Conservation (phyloP, 2,797 vertebrate species). For the Hippocampus kuda region DNA sequence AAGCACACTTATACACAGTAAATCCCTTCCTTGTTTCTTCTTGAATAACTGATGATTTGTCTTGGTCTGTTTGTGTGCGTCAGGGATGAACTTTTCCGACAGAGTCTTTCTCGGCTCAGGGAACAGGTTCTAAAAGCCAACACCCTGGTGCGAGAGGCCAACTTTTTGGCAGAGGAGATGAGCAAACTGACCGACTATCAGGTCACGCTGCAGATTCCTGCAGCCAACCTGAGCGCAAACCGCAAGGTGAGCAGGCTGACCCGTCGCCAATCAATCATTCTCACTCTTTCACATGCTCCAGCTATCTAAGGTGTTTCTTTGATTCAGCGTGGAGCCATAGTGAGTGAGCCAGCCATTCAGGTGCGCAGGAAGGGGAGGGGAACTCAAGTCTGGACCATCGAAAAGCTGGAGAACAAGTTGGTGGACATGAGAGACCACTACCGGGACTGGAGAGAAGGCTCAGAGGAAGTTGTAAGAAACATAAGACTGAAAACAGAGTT, state of each 20-base stretch:
- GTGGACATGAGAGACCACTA: slow-evolving; percentile 98
- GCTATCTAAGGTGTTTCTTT: background rate
- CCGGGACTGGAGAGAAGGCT: slow-evolving; percentile 89
- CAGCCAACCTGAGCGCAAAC: slow-evolving; percentile 94
- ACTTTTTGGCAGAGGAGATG: slow-evolving; percentile 96
- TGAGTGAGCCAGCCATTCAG: slow-evolving; percentile 96
- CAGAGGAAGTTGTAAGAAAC: slow-evolving; percentile 66
- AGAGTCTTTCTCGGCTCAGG: slow-evolving; percentile 87
- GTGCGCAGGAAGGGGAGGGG: slow-evolving; percentile 85
- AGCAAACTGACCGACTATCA: slow-evolving; percentile 90
- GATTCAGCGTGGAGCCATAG: slow-evolving; percentile 83
- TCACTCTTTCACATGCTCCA: background rate
- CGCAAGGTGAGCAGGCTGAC: slow-evolving; percentile 76
- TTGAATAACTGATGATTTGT: background rate
- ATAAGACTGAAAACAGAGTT: background rate
- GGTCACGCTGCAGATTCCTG: slow-evolving; percentile 96
- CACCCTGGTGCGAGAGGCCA: slow-evolving; percentile 90
- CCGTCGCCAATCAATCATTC: background rate
- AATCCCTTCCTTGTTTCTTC: background rate
- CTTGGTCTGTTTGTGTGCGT: background rate
- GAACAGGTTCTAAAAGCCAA: slow-evolving; percentile 96
- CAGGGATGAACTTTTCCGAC: slow-evolving; percentile 94
- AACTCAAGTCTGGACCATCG: slow-evolving; percentile 95
- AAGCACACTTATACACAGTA: background rate
- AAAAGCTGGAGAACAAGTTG: slow-evolving; percentile 94